Percentiles rank a stretch among this genome's conserved stretches.
phyloP scores from a whole-genome alignment of 37 sponge, comb jelly and placozoan species.

The Tethya wilhelma region DNA sequence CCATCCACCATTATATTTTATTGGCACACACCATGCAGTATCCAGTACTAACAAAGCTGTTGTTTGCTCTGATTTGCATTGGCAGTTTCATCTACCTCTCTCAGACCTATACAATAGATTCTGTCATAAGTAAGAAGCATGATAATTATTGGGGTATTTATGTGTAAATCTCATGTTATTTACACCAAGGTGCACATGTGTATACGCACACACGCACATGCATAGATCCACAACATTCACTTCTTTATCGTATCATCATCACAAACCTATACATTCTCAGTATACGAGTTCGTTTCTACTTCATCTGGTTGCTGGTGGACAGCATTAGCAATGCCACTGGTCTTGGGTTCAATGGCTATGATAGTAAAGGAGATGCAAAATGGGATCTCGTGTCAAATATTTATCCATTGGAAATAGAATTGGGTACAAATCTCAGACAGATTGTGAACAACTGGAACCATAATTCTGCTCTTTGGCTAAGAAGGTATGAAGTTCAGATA shows the following conservation, averaged over 20 bases:
- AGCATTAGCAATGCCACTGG: slow-evolving; percentile 73
- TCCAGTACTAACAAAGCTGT: no score
- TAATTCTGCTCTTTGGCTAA: slow-evolving; percentile 65
- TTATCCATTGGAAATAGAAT: slow-evolving; percentile 40
- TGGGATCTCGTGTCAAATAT: slow-evolving; percentile 70
- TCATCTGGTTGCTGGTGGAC: slow-evolving; percentile 65
- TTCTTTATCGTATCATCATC: background rate
- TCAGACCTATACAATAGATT: no score
- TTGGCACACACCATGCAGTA: no score
- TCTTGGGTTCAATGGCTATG: slow-evolving; percentile 84
- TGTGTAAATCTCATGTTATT: no score
- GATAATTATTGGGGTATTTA: no score
- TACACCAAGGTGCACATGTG: no score
- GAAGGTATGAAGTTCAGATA: no score
- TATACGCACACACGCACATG: background rate
- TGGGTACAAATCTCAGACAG: slow-evolving; percentile 53
- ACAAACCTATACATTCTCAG: slow-evolving; percentile 4
- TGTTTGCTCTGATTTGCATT: no score
- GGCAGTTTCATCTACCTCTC: no score
- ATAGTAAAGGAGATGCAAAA: slow-evolving; percentile 58
- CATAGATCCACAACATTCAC: background rate
- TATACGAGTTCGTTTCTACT: slow-evolving; percentile 19
- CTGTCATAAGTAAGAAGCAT: no score
- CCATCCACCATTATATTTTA: no score
- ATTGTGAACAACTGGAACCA: slow-evolving; percentile 67